Conservation (phyloP, 2,888 invertebrate genomes). For the Disparrhopalites patrizii region DNA sequence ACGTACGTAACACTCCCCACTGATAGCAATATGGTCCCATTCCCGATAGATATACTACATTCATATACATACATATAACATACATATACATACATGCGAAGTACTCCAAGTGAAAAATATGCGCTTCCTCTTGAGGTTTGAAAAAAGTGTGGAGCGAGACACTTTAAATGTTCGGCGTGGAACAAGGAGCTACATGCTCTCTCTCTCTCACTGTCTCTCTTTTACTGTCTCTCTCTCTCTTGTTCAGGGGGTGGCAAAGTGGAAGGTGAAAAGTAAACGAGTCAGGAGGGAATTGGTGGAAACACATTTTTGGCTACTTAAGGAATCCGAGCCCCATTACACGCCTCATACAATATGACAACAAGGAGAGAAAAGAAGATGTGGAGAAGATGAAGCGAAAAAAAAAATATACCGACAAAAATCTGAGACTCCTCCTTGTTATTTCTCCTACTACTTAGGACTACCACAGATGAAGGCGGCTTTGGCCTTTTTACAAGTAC, state of each 20-base stretch:
- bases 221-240: too few species aligned
- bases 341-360: slow-evolving; percentile 19
- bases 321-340: slow-evolving; percentile 21
- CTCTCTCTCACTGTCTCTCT: background rate
- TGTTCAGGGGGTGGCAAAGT: background rate
- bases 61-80: too few species aligned
- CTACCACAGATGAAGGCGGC: too few species aligned
- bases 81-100: too few species aligned
- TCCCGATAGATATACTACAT: slow-evolving; percentile 1
- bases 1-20: too few species aligned
- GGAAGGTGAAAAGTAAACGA: slow-evolving; percentile 1
- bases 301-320: slow-evolving; percentile 24
- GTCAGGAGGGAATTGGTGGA: slow-evolving; percentile 12
- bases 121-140: slow-evolving; percentile 19
- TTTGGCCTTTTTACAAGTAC: too few species aligned
- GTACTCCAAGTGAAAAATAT: slow-evolving; percentile 32
- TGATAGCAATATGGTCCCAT: too few species aligned
- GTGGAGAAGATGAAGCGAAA: background rate
- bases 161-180: background rate
- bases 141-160: slow-evolving; percentile 14
- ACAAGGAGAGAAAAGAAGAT: slow-evolving; percentile 6
- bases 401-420: slow-evolving; percentile 2
- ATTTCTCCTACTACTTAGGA: too few species aligned
- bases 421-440: background rate
- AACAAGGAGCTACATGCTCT: background rate